Base-by-base conservation (phyloP, 2,113 vertebrate genomes). In the Ammodytes marinus region DNA sequence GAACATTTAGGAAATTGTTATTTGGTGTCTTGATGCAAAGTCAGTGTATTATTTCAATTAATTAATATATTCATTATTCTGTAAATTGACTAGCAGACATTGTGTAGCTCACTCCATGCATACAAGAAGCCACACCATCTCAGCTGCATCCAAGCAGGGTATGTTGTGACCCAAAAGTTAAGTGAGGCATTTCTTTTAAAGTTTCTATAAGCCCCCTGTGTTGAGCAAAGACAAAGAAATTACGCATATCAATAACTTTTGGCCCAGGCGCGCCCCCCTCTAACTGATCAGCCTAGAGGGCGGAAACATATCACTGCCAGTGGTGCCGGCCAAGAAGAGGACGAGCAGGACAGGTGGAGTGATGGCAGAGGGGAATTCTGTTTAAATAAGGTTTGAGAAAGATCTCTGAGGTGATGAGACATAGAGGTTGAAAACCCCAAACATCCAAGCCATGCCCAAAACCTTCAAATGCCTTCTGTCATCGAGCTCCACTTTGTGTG, bases 401-500 rank as follows among this genome's bases (percentile, higher is more conserved):
- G 53, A 61, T 43, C 39, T 19, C 15, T 3, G 43, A 17, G 40
- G 50, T 68, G 63, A 85, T 70, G 70, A 80, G 76, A 73, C 17
- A 50, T n/a, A 7, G 27, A 66, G 46, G 76, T 50, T 59, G 42
- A 47, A 27, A 74, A 46, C 73, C 61, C 37, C 63, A 45, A 79
- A 55, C 80, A 78, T 63, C 39, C 14, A 40, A 59, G 78, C 40
- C 12, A 8, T 54, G 40, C 49, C 27, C 2, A 10, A 35, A 73
- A 42, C n/a, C 4, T 83, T 84, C 10, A 72, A 67, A 42, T 47
- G 58, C 59, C 67, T 60, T 77, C 71, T 47, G 14, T 88, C 81
- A 71, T 72, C 42, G 6, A 58, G 67, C 35, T 43, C 27, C 7
- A 2, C 54, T 70, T 12, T 69, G 37, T 45, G 47, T 57, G 74